Conservation (phyloP, 2,113 vertebrate species). For the Dinomys branickii region DNA sequence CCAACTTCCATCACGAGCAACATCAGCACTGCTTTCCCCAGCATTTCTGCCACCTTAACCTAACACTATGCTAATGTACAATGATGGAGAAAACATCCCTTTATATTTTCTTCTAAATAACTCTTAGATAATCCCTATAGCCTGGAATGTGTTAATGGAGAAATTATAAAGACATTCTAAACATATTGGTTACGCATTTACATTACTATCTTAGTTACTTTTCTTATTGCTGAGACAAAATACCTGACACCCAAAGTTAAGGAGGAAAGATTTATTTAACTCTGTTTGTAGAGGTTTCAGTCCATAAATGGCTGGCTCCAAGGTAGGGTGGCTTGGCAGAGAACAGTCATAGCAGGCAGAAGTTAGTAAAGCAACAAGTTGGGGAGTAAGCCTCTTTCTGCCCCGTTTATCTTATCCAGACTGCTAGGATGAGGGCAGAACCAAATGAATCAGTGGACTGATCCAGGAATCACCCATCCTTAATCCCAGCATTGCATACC, state of each 20-base stretch:
- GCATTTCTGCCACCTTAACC: neutral
- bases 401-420: neutral
- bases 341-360: neutral
- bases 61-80: neutral
- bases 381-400: too few species aligned
- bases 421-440: neutral
- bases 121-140: neutral
- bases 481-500: neutral
- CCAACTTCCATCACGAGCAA: accelerated
- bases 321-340: neutral
- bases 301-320: neutral
- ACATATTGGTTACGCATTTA: neutral
- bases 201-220: neutral
- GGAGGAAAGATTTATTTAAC: neutral
- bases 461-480: neutral
- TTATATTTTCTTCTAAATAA: neutral
- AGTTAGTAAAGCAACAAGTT: neutral
- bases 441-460: too few species aligned
- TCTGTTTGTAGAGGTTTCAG: neutral
- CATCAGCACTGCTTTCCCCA: neutral
- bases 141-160: neutral
- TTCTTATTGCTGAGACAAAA: neutral
- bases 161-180: neutral
- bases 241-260: neutral
- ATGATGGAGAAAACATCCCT: neutral